Evolutionary conservation across 2,888 invertebrate species (phyloP).

Genomic region (Ophion ellenae): DNA sequence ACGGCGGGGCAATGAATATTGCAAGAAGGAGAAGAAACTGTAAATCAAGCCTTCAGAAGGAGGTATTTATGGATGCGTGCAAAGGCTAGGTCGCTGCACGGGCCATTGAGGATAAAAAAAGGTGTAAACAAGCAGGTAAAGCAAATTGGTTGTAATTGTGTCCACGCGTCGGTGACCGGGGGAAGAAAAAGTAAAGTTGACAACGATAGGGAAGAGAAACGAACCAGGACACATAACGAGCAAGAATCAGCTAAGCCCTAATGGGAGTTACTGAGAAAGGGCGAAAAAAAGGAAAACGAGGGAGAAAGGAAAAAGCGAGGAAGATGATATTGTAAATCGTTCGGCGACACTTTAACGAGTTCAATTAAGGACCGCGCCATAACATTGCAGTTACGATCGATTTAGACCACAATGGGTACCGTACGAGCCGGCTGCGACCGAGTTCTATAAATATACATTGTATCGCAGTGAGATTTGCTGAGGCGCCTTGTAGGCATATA

Average conservation of each 20-base stretch:
- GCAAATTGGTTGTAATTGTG: conserved; percentile 1
- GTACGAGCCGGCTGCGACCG: conserved; percentile 21
- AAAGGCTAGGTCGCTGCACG: neutral
- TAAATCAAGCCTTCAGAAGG: conserved; percentile 40
- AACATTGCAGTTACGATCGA: conserved; percentile 65
- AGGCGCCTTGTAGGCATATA: neutral
- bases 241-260: neutral
- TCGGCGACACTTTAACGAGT: conserved; percentile 64
- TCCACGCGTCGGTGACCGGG: neutral
- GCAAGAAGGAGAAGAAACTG: conserved; percentile 26
- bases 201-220: neutral
- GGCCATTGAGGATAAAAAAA: conserved; percentile 19
- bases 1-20: neutral
- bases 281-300: neutral
- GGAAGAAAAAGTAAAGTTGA: neutral
- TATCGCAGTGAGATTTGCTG: conserved; percentile 32
- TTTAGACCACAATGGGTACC: conserved; percentile 59
- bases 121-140: conserved; percentile 14
- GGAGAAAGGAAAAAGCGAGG: neutral
- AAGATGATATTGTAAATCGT: conserved; percentile 39
- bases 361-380: conserved; percentile 63
- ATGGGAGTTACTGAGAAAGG: neutral
- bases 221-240: neutral
- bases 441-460: conserved; percentile 64
- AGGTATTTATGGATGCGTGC: conserved; percentile 7